phyloP scores from a whole-genome alignment of 2,888 invertebrate species.

The Agrochola lychnidis region DNA sequence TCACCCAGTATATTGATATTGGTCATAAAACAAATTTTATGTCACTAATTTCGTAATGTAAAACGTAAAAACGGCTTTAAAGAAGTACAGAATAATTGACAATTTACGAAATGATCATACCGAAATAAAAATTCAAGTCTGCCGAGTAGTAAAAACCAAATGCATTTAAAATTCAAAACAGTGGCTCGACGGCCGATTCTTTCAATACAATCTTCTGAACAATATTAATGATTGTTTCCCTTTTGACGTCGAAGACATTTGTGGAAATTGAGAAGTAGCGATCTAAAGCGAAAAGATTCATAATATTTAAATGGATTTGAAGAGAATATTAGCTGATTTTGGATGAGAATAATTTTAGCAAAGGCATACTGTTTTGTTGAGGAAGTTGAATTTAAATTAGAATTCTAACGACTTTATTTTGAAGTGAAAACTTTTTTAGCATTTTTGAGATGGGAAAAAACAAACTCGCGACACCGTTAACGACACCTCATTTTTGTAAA shows the following conservation, averaged over 20 bases:
- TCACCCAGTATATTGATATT: too few species aligned
- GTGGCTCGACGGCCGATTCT: not conserved
- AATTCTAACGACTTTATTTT: not conserved
- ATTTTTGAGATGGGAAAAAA: too few species aligned
- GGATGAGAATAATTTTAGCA: not conserved
- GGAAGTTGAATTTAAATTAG: not conserved
- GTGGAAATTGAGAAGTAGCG: constrained; percentile 12
- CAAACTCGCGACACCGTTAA: too few species aligned
- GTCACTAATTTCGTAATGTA: too few species aligned
- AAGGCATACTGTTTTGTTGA: not conserved
- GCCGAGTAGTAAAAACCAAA: not conserved
- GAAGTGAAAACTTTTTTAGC: too few species aligned
- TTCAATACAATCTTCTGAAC: constrained; percentile 29
- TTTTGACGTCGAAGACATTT: constrained; percentile 18
- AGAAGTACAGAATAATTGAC: too few species aligned
- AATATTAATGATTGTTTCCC: constrained; percentile 35
- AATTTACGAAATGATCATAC: not conserved
- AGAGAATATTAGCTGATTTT: not conserved
- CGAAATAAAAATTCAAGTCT: constrained; percentile 14
- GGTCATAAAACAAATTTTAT: too few species aligned
- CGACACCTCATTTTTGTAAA: too few species aligned
- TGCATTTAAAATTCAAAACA: constrained; percentile 38
- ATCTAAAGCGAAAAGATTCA: constrained; percentile 4
- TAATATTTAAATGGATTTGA: constrained; percentile 32
- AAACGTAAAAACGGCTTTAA: not conserved